Base-by-base conservation (phyloP, 2,797 vertebrate genomes). In the Oreochromis mossambicus region DNA sequence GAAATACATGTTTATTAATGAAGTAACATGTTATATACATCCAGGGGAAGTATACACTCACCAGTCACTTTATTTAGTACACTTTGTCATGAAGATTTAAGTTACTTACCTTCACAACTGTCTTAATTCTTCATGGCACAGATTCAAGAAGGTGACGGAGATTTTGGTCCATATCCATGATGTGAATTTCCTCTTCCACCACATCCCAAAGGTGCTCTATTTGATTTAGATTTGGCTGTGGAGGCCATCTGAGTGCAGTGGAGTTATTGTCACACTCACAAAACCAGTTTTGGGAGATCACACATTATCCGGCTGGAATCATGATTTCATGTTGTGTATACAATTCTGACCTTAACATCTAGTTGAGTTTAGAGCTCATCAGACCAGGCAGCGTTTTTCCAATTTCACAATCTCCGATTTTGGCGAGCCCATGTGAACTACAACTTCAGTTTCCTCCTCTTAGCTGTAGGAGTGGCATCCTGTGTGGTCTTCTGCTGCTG, bases 221-320 rank as follows among this genome's bases (percentile, higher is more conserved):
- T 46, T 26, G 41, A 19, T 46, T 73, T 24, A 17, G 8, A 46
- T 11, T 10, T 26, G 21, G 14, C 66, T 46, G 66, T 26, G 66
- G 41, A 70, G 38, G 38, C 38, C 8, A 10, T 68, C 12, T 68
- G 66, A 70, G 13, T 70, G 10, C 38, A 43, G 38, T 43, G 66
- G 21, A 43, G 38, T 70, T 24, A 43, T 15, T 0, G 38, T 11
- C 66, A 70, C 4, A 6, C 41, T 3, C 8, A 0, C 15, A 0
- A 70, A 70, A 17, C 13, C 66, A 0, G 38, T 41, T 70, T 46
- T 70, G 21, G 24, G 66, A 29, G 14, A 7, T 26, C 38, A 26
- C 24, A 26, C 5, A 26, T 24, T 43, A 15, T 68, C 36, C 1
- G 0, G 41, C 21, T 70, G 66, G 14, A 70, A 29, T 43, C 41